These are phyloP conservation scores for Scrobipalpa costella DNA, from an alignment of 2,888 invertebrate genomes.

Conservation along the genomic window DNA sequence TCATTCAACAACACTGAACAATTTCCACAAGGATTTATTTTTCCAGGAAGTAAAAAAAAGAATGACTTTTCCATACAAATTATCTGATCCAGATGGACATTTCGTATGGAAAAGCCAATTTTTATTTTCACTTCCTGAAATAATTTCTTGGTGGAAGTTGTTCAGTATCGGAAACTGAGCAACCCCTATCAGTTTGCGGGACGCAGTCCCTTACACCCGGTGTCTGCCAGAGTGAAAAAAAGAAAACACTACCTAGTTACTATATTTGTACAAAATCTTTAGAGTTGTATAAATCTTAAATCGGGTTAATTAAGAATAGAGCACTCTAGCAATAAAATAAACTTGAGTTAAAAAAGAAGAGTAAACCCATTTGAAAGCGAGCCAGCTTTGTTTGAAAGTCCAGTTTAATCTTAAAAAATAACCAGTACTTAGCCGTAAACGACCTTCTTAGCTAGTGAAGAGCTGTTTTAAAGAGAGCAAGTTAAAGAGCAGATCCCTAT, in stretches of 20 bases:
- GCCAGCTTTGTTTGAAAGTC: neutral
- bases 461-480: neutral
- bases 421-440: slow-evolving; percentile 5
- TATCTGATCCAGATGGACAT: no score
- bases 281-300: neutral
- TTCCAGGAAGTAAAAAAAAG: no score
- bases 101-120: no score
- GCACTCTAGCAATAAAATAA: neutral
- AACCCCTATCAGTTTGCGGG: no score
- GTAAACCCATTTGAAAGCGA: slow-evolving; percentile 1
- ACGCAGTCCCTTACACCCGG: no score
- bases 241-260: neutral
- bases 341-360: neutral
- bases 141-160: no score
- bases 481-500: neutral
- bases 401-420: neutral
- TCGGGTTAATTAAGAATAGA: neutral
- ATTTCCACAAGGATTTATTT: no score
- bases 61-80: no score
- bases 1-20: no score
- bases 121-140: no score
- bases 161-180: no score
- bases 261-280: neutral
- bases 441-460: neutral
- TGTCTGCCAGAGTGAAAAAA: no score